These are phyloP conservation scores for Lynx canadensis DNA, from an alignment of 2,113 vertebrate genomes.

Conservation along the genomic window DNA sequence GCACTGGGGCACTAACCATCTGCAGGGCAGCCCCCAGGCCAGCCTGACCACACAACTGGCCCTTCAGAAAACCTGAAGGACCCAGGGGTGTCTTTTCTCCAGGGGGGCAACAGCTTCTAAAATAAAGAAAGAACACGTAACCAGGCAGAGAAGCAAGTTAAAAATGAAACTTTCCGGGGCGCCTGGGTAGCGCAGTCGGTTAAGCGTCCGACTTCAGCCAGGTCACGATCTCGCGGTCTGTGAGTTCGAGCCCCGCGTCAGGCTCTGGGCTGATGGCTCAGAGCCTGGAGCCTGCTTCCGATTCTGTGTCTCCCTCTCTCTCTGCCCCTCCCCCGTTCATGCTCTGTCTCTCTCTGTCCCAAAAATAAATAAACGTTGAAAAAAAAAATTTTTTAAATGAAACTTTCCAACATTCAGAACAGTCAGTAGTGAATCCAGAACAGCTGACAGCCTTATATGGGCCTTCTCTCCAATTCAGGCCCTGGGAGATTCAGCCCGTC, in stretches of 20 bases:
- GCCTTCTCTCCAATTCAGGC: not conserved
- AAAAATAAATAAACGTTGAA: no score
- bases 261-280: no score
- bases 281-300: no score
- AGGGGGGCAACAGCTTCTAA: not conserved
- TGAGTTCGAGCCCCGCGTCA: no score
- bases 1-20: not conserved
- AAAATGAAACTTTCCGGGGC: not conserved
- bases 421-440: not conserved
- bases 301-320: no score
- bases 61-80: not conserved
- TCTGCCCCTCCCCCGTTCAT: no score
- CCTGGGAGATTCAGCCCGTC: not conserved
- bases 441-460: constrained; percentile 44
- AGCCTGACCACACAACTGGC: not conserved
- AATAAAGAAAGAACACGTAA: not conserved
- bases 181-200: no score
- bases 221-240: no score
- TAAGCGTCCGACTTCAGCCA: no score
- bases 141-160: not conserved
- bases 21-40: not conserved
- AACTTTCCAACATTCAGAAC: not conserved
- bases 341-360: no score
- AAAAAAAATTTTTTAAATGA: not conserved
- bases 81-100: not conserved